Evolutionary conservation across 92 coral and sea anemone genomes (phyloP).

Genomic region (Actinostola sp.): DNA sequence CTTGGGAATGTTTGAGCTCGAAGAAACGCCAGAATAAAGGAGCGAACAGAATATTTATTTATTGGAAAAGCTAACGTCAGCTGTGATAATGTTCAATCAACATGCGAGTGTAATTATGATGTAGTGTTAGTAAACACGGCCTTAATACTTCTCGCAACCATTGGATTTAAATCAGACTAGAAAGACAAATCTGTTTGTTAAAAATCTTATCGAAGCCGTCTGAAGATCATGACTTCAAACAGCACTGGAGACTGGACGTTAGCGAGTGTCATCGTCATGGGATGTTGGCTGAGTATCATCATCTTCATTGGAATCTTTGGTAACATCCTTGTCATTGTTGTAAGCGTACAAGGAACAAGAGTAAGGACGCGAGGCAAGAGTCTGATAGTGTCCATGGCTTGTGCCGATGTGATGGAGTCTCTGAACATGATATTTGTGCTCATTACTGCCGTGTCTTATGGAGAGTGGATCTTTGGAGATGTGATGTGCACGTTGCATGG

Average conservation of each 20-base stretch:
- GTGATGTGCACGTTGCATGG: slow-evolving; percentile 45
- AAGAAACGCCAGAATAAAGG: too few relatives aligned
- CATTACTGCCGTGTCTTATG: slow-evolving; percentile 29
- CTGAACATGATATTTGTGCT: slow-evolving; percentile 54
- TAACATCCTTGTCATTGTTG: slow-evolving; percentile 51
- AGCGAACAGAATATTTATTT: too few relatives aligned
- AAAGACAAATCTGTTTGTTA: too few relatives aligned
- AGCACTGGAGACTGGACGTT: slow-evolving; percentile 41
- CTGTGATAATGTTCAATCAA: too few relatives aligned
- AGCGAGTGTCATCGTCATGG: slow-evolving; percentile 25
- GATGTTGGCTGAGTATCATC: slow-evolving; percentile 22
- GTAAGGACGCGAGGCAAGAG: slow-evolving; percentile 53
- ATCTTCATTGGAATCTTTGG: slow-evolving; percentile 54
- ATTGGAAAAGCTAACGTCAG: too few relatives aligned
- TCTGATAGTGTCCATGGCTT: slow-evolving; percentile 47
- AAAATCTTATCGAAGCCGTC: too few relatives aligned
- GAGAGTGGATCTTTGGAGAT: slow-evolving; percentile 54
- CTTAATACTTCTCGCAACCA: too few relatives aligned
- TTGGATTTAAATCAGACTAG: too few relatives aligned
- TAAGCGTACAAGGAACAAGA: slow-evolving; percentile 45
- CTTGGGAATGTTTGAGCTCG: too few relatives aligned
- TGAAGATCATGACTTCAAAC: too few relatives aligned
- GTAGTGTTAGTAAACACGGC: too few relatives aligned
- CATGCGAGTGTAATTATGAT: too few relatives aligned
- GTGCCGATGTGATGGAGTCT: slow-evolving; percentile 54